These are phyloP conservation scores for Deladenus siricidicola DNA, from an alignment of 2,888 invertebrate species.

Conservation along the genomic window DNA sequence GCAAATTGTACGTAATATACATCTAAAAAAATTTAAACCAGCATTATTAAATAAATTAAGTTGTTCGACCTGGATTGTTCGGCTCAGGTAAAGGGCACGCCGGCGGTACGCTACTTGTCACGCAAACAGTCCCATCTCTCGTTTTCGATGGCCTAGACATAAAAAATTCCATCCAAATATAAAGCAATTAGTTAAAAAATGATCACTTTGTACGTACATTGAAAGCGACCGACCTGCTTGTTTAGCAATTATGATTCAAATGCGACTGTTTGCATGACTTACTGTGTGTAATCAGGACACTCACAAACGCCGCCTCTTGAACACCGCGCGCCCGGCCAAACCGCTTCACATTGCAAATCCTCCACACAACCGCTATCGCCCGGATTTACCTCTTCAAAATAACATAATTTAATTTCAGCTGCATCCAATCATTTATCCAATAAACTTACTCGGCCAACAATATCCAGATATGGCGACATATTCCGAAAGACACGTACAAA, in stretches of 20 bases:
- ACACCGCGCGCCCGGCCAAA: conserved; percentile 48
- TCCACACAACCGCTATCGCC: conserved; percentile 49
- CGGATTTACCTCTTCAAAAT: conserved; percentile 45
- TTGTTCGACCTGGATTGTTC: conserved; percentile 32
- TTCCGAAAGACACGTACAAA: conserved; percentile 43
- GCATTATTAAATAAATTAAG: too few species aligned
- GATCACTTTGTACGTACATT: too few species aligned
- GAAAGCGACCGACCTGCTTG: background rate
- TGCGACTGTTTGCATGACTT: too few species aligned
- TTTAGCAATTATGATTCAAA: background rate
- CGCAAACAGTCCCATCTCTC: conserved; percentile 46
- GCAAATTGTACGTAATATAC: too few species aligned
- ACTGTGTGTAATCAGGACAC: conserved; percentile 37
- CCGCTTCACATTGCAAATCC: conserved; percentile 45
- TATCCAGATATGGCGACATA: conserved; percentile 47
- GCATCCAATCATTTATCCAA: background rate
- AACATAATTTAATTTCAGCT: too few species aligned
- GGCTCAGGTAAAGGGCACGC: conserved; percentile 46
- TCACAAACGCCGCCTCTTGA: conserved; percentile 42
- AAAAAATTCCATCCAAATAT: too few species aligned
- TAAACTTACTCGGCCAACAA: conserved; percentile 45
- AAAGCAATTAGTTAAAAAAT: too few species aligned
- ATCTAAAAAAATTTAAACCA: too few species aligned
- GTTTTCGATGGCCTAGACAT: conserved; percentile 24
- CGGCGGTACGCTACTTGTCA: conserved; percentile 39